These are phyloP conservation scores for Campylomormyrus tamandua DNA, from an alignment of 2,113 vertebrate genomes.

Conservation along the genomic window DNA sequence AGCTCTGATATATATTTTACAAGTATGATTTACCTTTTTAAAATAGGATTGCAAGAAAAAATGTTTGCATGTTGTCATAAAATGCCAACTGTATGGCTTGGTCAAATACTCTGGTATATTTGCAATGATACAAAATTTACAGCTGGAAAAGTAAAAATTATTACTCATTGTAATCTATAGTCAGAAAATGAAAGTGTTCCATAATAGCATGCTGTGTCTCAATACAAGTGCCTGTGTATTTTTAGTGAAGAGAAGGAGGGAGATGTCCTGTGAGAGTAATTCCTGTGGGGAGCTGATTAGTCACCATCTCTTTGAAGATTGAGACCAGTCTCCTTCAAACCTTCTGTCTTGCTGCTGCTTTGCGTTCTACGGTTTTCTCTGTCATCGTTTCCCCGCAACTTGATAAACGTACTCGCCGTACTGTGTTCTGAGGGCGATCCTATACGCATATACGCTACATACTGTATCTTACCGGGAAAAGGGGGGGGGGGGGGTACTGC, in stretches of 20 bases:
- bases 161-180: neutral
- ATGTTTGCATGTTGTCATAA: neutral
- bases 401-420: neutral
- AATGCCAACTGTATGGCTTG: neutral
- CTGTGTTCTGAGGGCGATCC: neutral
- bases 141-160: neutral
- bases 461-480: neutral
- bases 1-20: neutral
- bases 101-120: neutral
- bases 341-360: neutral
- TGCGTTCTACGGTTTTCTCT: neutral
- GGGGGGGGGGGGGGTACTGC: neutral
- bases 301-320: neutral
- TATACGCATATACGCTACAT: neutral
- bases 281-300: neutral
- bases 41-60: neutral
- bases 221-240: neutral
- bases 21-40: neutral
- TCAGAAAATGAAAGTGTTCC: neutral
- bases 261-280: neutral
- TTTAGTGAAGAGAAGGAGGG: neutral
- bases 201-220: neutral
- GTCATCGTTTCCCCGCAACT: neutral
- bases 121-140: neutral
- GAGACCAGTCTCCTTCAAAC: neutral